These are phyloP conservation scores for Arion vulgaris DNA, from an alignment of 1,140 invertebrate genomes.

Conservation along the genomic window DNA sequence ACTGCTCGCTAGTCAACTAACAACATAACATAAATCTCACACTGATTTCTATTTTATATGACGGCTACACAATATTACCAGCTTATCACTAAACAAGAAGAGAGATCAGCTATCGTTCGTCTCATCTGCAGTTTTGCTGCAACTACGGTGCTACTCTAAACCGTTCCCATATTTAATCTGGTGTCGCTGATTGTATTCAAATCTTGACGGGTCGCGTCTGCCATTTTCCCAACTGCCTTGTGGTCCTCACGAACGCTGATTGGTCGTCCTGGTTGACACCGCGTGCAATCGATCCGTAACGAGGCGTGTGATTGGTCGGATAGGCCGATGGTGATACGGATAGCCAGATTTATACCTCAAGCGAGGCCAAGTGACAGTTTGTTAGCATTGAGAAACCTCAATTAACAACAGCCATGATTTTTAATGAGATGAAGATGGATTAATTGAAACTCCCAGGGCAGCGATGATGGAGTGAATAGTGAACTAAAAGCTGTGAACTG, in stretches of 20 bases:
- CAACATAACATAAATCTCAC: too few species aligned
- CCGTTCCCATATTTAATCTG: not conserved
- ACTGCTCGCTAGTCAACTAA: too few species aligned
- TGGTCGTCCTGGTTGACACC: conserved; percentile 19
- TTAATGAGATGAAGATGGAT: conserved; percentile 14
- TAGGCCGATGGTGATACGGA: not conserved
- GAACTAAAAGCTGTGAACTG: not conserved
- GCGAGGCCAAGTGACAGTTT: conserved; percentile 13
- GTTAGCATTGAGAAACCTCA: not conserved
- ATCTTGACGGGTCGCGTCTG: not conserved
- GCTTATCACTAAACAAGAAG: too few species aligned
- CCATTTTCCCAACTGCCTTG: not conserved
- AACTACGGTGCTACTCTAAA: not conserved
- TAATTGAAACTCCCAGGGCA: not conserved
- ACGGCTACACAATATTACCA: too few species aligned
- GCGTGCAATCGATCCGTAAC: conserved; percentile 20
- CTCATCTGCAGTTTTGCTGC: not conserved
- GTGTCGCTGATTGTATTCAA: not conserved
- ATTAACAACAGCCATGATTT: conserved; percentile 1
- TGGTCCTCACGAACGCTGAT: conserved; percentile 6
- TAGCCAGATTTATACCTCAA: conserved; percentile 19
- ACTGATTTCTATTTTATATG: too few species aligned
- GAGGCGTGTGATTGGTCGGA: conserved; percentile 17
- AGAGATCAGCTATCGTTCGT: not conserved
- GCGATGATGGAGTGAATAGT: not conserved